phyloP scores from a whole-genome alignment of 2,797 vertebrate species.

The Rhinatrema bivittatum region DNA sequence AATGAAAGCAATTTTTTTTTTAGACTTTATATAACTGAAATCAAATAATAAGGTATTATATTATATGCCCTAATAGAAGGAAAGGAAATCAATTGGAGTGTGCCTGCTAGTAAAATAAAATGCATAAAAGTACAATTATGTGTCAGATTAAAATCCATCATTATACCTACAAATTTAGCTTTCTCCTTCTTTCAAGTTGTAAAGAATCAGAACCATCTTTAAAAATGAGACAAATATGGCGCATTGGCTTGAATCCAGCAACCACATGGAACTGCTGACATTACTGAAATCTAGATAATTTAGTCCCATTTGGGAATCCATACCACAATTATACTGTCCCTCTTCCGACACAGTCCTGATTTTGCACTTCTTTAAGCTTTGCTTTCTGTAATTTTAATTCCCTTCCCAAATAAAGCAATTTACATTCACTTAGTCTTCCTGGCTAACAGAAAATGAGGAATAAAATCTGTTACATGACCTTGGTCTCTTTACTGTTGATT shows the following conservation, averaged over 20 bases:
- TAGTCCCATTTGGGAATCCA: slow-evolving; percentile 69
- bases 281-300: slow-evolving; percentile 66
- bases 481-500: slow-evolving; percentile 56
- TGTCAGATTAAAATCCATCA: slow-evolving; percentile 47
- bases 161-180: slow-evolving; percentile 47
- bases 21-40: slow-evolving; percentile 18
- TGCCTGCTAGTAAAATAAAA: slow-evolving; percentile 46
- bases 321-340: slow-evolving; percentile 68
- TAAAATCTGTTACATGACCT: slow-evolving; percentile 53
- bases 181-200: slow-evolving; percentile 57
- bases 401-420: slow-evolving; percentile 60
- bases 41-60: slow-evolving; percentile 28
- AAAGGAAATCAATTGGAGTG: slow-evolving; percentile 22
- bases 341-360: slow-evolving; percentile 59
- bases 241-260: slow-evolving; percentile 56
- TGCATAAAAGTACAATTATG: slow-evolving; percentile 46
- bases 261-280: slow-evolving; percentile 58
- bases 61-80: slow-evolving; percentile 31
- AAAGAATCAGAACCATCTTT: slow-evolving; percentile 51
- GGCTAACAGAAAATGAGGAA: slow-evolving; percentile 40
- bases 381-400: slow-evolving; percentile 65
- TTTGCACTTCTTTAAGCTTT: slow-evolving; percentile 59
- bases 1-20: slow-evolving; percentile 6
- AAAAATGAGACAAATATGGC: slow-evolving; percentile 58
- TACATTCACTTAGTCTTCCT: slow-evolving; percentile 48